phyloP scores from a whole-genome alignment of 2,797 vertebrate species.

The Sphenopsis melanotis region DNA sequence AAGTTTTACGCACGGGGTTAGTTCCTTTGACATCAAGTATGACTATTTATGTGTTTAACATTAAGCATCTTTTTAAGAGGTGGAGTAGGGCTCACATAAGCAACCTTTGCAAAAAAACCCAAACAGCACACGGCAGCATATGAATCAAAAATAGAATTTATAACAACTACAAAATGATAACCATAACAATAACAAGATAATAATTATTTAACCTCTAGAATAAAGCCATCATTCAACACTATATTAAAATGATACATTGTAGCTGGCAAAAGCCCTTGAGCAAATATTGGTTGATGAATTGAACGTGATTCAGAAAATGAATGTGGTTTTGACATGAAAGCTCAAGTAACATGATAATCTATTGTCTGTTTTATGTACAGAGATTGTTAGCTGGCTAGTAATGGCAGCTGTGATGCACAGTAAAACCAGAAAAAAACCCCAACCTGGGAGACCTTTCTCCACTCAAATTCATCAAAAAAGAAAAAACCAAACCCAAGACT shows the following conservation, averaged over 20 bases:
- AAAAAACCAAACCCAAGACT: background rate
- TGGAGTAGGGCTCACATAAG: background rate
- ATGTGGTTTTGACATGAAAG: slow-evolving; percentile 60
- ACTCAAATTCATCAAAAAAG: slow-evolving; percentile 15
- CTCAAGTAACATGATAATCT: slow-evolving; percentile 50
- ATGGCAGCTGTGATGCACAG: slow-evolving; percentile 31
- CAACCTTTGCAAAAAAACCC: background rate
- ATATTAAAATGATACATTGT: slow-evolving; percentile 47
- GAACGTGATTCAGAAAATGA: slow-evolving; percentile 57
- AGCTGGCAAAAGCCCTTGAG: slow-evolving; percentile 52
- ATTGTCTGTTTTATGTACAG: slow-evolving; percentile 45
- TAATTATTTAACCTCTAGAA: slow-evolving; percentile 42
- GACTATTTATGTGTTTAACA: slow-evolving; percentile 17
- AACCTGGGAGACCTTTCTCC: background rate
- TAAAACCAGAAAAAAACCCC: background rate
- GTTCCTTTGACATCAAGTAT: slow-evolving; percentile 14
- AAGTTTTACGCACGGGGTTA: slow-evolving; percentile 29
- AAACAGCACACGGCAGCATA: background rate
- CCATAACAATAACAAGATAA: slow-evolving; percentile 41
- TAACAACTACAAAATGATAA: slow-evolving; percentile 12
- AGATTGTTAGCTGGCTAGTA: slow-evolving; percentile 50
- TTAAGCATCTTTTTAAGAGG: slow-evolving; percentile 19
- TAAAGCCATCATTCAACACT: slow-evolving; percentile 23
- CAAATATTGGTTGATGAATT: slow-evolving; percentile 60
- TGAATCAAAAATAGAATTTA: background rate